These are phyloP conservation scores for Sialis fuliginosa DNA, from an alignment of 2,888 invertebrate genomes.

Conservation along the genomic window DNA sequence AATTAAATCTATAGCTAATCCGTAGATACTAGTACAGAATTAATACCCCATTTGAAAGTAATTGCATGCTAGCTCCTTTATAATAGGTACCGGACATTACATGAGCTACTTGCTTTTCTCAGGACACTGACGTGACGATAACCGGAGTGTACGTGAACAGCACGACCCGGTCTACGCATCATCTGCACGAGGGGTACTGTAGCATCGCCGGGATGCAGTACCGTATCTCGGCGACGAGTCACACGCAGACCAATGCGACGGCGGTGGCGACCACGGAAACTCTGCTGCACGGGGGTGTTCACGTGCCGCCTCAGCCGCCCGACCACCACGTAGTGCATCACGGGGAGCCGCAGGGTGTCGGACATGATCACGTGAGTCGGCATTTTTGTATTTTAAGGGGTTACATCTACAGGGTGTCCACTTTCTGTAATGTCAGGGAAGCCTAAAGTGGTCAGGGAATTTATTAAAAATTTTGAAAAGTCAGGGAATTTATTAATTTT, in stretches of 20 bases:
- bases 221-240: constrained; percentile 72
- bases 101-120: constrained; percentile 15
- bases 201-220: constrained; percentile 76
- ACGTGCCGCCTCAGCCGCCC: constrained; percentile 68
- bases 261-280: constrained; percentile 52
- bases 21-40: too few species aligned
- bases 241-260: constrained; percentile 70
- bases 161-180: constrained; percentile 50
- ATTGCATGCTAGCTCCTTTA: too few species aligned
- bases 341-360: constrained; percentile 29
- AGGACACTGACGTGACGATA: constrained; percentile 75
- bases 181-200: constrained; percentile 58
- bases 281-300: constrained; percentile 29
- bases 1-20: too few species aligned
- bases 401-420: too few species aligned
- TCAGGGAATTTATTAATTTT: too few species aligned
- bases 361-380: constrained; percentile 17
- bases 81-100: too few species aligned
- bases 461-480: too few species aligned
- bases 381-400: constrained; percentile 10
- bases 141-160: constrained; percentile 69
- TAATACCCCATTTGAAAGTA: too few species aligned
- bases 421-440: too few species aligned
- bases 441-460: too few species aligned
- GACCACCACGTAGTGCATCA: constrained; percentile 77